Base-by-base conservation (phyloP, 2,113 vertebrate genomes). In the Excalfactoria chinensis region DNA sequence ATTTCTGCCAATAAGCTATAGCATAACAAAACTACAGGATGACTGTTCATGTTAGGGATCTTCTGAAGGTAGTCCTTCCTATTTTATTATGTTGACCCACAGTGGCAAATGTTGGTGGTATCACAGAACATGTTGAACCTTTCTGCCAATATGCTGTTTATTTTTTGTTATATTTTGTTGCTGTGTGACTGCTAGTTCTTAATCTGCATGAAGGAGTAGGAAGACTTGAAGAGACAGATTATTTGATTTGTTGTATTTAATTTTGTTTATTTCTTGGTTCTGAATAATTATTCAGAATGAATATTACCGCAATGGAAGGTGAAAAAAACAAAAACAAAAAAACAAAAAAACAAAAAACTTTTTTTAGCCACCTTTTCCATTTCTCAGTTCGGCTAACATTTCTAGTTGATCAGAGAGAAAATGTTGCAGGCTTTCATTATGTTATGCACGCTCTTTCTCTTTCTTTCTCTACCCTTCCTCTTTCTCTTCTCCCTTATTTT, bases 341-440 rank as follows among this genome's bases (percentile, higher is more conserved):
- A n/a, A n/a, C n/a, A n/a, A n/a, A n/a, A n/a, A n/a, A n/a, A n/a
- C n/a, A n/a, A n/a, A n/a, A n/a, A n/a, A n/a, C n/a, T 69, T 69
- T 93, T 96, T 92, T 87, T 56, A 86, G 16, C 55, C 44, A 96
- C 85, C 40, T 86, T 94, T 60, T 96, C 70, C 21, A 7, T 93
- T 95, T 96, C 93, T 55, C 92, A 73, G 25, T 41, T 95, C 92
- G 90, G 76, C 76, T 89, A 95, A 60, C 51, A 66, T 79, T 96
- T 96, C 35, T 19, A 15, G 56, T 85, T 95, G 79, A 72, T 63
- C 43, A 87, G 81, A 95, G 76, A 91, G 23, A 72, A 53, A 75
- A 94, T 90, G 79, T 25, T 83, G 88, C 93, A 66, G 90, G 53
- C 64, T 80, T 48, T 96, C 85, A 93, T 90, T 84, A 6, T 74